Percentiles rank a stretch among this genome's conserved stretches.
Conservation (phyloP, 2,888 invertebrate genomes). For the Syritta pipiens region DNA sequence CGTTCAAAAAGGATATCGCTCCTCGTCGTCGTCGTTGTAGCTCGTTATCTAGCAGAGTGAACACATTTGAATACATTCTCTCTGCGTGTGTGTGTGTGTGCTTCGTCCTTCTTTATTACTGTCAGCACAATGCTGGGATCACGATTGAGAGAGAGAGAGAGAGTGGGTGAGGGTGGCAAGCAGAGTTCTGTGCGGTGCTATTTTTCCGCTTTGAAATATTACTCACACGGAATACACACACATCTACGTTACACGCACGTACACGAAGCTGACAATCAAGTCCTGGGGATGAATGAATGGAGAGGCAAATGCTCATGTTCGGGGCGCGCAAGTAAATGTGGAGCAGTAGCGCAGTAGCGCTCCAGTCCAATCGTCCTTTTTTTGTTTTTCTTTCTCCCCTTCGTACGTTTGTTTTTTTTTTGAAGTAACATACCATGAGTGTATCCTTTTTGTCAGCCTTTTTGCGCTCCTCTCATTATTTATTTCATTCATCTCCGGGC, state of each 20-base stretch:
- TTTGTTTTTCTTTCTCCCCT: neutral
- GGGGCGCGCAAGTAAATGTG: conserved; percentile 64
- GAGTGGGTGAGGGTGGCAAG: neutral
- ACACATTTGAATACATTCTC: conserved; percentile 35
- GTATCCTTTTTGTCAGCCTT: conserved; percentile 41
- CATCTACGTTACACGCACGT: neutral
- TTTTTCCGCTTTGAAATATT: conserved; percentile 29
- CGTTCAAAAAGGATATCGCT: conserved; percentile 31
- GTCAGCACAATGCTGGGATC: conserved; percentile 39
- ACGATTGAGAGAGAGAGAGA: conserved; percentile 21
- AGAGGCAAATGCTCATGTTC: conserved; percentile 45
- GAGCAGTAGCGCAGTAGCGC: conserved; percentile 56
- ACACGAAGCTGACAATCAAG: conserved; percentile 46
- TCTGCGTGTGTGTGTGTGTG: conserved; percentile 6
- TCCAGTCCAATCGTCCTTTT: conserved; percentile 27
- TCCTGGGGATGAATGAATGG: conserved; percentile 68
- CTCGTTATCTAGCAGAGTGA: conserved; percentile 35
- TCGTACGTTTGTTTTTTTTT: too few relatives aligned
- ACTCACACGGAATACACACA: conserved; percentile 17
- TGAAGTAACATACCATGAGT: conserved; percentile 40
- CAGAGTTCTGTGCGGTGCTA: conserved; percentile 27
- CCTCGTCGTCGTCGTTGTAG: conserved; percentile 11
- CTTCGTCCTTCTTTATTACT: conserved; percentile 25
- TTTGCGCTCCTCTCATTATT: conserved; percentile 64
- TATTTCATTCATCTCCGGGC: conserved; percentile 63